Evolutionary conservation across 1,140 invertebrate species (phyloP).

Genomic region (Scaptomyza pallida): DNA sequence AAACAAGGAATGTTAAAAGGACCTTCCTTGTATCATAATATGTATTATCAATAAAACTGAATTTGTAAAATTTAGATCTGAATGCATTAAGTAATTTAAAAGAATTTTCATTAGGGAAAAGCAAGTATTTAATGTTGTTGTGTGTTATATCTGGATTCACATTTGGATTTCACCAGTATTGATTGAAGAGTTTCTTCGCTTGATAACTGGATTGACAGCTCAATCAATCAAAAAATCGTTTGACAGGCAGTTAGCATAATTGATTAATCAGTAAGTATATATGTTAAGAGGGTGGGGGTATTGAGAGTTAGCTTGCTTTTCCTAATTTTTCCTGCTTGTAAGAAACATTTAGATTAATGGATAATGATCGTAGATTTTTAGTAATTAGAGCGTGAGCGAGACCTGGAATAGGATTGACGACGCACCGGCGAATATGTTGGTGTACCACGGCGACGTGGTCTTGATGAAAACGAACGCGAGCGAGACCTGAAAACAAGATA

Average conservation of each 20-base stretch:
- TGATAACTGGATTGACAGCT: slow-evolving; percentile 8
- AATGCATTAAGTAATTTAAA: slow-evolving; percentile 42
- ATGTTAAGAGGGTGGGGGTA: slow-evolving; percentile 21
- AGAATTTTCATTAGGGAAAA: slow-evolving; percentile 46
- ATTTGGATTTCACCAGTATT: slow-evolving; percentile 26
- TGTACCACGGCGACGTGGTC: slow-evolving; percentile 90
- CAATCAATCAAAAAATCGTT: slow-evolving; percentile 29
- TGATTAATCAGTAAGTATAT: slow-evolving; percentile 36
- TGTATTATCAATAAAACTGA: slow-evolving; percentile 38
- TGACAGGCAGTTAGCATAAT: slow-evolving; percentile 42
- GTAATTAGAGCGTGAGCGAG: slow-evolving; percentile 86
- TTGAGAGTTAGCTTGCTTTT: slow-evolving; percentile 66
- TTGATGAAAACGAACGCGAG: slow-evolving; percentile 90
- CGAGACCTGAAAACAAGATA: slow-evolving; percentile 85
- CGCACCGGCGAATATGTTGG: slow-evolving; percentile 92
- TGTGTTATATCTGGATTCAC: slow-evolving; percentile 17
- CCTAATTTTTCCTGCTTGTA: slow-evolving; percentile 70
- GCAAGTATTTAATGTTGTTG: slow-evolving; percentile 48
- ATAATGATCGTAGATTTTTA: slow-evolving; percentile 83
- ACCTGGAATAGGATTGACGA: slow-evolving; percentile 91
- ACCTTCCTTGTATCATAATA: slow-evolving; percentile 48
- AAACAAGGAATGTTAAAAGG: slow-evolving; percentile 45
- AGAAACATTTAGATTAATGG: slow-evolving; percentile 76
- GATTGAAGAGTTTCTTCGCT: slow-evolving; percentile 21
- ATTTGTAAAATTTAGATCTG: slow-evolving; percentile 49